phyloP scores from a whole-genome alignment of 1,140 invertebrate species.

The Cydia fagiglandana region DNA sequence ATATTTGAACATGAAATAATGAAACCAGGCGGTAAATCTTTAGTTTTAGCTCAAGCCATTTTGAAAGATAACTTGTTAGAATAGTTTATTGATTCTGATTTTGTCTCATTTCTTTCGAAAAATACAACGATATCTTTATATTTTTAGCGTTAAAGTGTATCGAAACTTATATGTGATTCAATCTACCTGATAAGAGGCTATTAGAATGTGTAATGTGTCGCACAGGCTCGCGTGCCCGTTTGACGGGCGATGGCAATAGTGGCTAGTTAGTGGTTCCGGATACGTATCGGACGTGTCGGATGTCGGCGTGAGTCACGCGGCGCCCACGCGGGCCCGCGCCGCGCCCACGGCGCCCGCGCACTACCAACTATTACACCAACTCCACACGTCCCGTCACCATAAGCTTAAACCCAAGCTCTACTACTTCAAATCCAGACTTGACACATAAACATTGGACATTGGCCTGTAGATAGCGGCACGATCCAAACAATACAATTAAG shows the following conservation, averaged over 20 bases:
- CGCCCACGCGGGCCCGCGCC: slow-evolving; percentile 62
- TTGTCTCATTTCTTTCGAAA: not conserved
- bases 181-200: slow-evolving; percentile 40
- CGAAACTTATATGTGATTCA: not conserved
- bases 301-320: slow-evolving; percentile 75
- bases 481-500: slow-evolving; percentile 21
- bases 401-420: slow-evolving; percentile 18
- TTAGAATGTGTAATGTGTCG: slow-evolving; percentile 65
- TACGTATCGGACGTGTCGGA: slow-evolving; percentile 77
- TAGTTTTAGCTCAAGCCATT: slow-evolving; percentile 15
- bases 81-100: not conserved
- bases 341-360: slow-evolving; percentile 54
- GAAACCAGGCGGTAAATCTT: slow-evolving; percentile 9
- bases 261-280: slow-evolving; percentile 77
- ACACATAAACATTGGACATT: not conserved
- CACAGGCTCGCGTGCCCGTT: slow-evolving; percentile 64
- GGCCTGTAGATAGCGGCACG: slow-evolving; percentile 4
- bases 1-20: slow-evolving; percentile 37
- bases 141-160: not conserved
- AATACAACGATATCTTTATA: not conserved
- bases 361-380: slow-evolving; percentile 35
- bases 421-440: not conserved
- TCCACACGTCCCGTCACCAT: slow-evolving; percentile 22
- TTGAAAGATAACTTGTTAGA: not conserved
- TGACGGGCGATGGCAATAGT: slow-evolving; percentile 61